Evolutionary conservation across 2,113 vertebrate species (phyloP), one percentile per base, ranked within the genome.

Genomic region (Phoxinus phoxinus): DNA sequence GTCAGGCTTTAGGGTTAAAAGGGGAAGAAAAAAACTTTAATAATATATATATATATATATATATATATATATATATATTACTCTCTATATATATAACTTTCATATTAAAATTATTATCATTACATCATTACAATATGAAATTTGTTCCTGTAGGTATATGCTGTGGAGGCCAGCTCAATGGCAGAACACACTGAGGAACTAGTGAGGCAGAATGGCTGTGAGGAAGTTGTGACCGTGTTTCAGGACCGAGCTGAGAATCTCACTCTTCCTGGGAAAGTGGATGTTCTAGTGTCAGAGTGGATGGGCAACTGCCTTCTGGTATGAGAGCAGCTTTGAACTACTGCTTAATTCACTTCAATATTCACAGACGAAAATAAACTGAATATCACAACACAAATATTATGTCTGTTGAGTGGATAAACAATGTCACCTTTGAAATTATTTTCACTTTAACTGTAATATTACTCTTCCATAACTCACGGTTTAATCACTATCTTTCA

Each of bases 281-380:
- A 97, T 1, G 86, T 96, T 65, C 91, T 97, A 65, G 94, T 96
- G 85, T 96, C 96, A 0, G 95, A 96, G 90, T 96, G 96, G 95
- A 97, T 96, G 96, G 96, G 95, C 0, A 96, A 94, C 90, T 96
- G 96, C 88, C 89, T 97, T 53, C 90, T 97, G 94, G 96, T 96
- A 93, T 93, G 86, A 63, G 25, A 69, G 65, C 65, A 61, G 58
- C 58, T 11, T 61, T 61, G 8, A 58, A 6, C 13, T 17, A 65
- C 30, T 6, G 32, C 17, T 35, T 69, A 30, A 37, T 17, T 35
- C 37, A 73, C 0, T 73, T 73, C 7, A 25, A 17, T 30, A 15
- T 56, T 77, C 3, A 30, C 25, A 0, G 9, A 77, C 65, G 23
- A 53, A 76, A 23, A 73, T 44, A 23, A 44, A 37, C 21, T 5